Evolutionary conservation across 1,140 invertebrate species (phyloP).

Genomic region (Temnothorax nylanderi): DNA sequence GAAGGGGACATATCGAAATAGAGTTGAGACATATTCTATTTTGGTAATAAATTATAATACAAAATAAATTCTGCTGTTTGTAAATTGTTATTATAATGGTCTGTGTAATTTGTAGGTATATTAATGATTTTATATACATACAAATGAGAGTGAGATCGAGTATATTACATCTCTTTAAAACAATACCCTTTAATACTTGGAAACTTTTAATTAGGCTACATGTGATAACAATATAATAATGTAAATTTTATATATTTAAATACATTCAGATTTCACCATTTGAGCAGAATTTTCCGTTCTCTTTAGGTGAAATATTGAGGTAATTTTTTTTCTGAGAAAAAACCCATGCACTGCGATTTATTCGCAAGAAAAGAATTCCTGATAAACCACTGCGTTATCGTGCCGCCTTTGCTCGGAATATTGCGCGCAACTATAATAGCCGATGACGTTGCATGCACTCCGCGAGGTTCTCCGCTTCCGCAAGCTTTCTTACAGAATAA

Average conservation of each 20-base stretch:
- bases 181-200: not conserved
- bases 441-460: slow-evolving; percentile 38
- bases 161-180: not conserved
- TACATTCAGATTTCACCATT: not conserved
- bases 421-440: slow-evolving; percentile 23
- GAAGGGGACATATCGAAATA: too few species aligned
- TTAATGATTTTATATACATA: not conserved
- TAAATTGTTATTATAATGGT: not conserved
- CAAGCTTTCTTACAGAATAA: slow-evolving; percentile 26
- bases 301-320: not conserved
- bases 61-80: not conserved
- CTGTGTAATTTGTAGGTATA: not conserved
- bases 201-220: not conserved
- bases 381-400: slow-evolving; percentile 31
- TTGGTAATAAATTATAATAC: not conserved
- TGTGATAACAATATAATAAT: not conserved
- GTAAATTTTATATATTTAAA: not conserved
- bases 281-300: not conserved
- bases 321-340: not conserved
- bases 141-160: not conserved
- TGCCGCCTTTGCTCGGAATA: slow-evolving; percentile 29
- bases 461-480: slow-evolving; percentile 5
- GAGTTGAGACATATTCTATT: not conserved
- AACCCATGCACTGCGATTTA: not conserved
- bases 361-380: slow-evolving; percentile 27